Conservation (phyloP, 2,888 invertebrate species). For the Chrysodeixis includens region DNA sequence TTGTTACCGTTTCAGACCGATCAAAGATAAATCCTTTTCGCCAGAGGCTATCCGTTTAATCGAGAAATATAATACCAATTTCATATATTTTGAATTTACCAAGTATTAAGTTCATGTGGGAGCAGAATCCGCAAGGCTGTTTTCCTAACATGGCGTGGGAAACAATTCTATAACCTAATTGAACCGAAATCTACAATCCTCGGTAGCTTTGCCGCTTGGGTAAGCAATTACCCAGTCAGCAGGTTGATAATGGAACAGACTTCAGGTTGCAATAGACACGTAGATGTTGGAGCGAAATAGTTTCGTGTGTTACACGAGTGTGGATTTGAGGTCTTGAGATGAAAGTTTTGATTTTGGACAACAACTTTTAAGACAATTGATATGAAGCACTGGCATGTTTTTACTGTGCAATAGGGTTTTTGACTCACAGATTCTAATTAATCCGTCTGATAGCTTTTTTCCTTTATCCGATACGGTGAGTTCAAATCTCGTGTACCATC, state of each 20-base stretch:
- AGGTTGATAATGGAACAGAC: background rate
- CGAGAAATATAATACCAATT: background rate
- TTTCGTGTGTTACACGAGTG: background rate
- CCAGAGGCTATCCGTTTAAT: background rate
- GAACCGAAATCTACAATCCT: background rate
- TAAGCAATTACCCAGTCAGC: conserved; percentile 7
- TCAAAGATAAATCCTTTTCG: conserved; percentile 5
- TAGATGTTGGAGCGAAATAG: background rate
- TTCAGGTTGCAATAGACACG: background rate
- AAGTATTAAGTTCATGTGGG: background rate
- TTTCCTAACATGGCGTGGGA: background rate
- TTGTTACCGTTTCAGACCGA: background rate
- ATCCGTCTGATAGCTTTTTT: too few species aligned
- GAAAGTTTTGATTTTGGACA: too few species aligned
- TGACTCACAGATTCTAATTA: too few species aligned
- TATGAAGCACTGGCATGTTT: too few species aligned
- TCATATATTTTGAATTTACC: background rate
- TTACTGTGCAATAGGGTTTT: too few species aligned
- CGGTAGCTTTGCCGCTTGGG: background rate
- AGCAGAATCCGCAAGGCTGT: background rate
- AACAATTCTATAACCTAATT: conserved; percentile 1
- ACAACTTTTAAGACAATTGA: too few species aligned
- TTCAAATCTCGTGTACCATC: too few species aligned
- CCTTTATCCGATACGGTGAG: too few species aligned
- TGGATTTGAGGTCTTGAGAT: too few species aligned